These are phyloP conservation scores for Troides helena DNA, from an alignment of 2,888 invertebrate genomes.

Conservation along the genomic window DNA sequence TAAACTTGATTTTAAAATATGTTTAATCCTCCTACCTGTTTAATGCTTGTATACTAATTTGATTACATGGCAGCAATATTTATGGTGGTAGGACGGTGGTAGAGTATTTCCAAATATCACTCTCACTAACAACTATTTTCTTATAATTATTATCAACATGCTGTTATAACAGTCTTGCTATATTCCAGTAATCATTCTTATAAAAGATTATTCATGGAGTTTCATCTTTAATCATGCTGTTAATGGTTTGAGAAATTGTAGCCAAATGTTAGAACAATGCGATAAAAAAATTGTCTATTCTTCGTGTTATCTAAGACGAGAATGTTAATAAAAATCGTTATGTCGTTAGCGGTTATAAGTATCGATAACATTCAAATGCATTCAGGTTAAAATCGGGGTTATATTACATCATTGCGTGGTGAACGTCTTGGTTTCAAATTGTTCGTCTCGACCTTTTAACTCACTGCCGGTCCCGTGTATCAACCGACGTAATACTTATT, in stretches of 20 bases:
- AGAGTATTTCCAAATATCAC: too few species aligned
- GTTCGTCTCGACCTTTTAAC: slow-evolving; percentile 37
- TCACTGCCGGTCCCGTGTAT: slow-evolving; percentile 6
- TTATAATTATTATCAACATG: neutral
- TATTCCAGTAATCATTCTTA: too few species aligned
- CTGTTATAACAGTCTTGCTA: neutral
- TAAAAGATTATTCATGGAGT: too few species aligned
- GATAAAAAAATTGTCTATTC: neutral
- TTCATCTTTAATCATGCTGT: too few species aligned
- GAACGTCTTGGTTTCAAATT: slow-evolving; percentile 35
- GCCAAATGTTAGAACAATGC: neutral
- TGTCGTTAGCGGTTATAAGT: neutral
- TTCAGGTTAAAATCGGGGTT: slow-evolving; percentile 33
- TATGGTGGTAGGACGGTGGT: too few species aligned
- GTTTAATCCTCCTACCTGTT: too few species aligned
- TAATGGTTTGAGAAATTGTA: neutral
- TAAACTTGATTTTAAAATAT: too few species aligned
- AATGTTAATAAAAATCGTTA: neutral
- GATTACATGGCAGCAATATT: too few species aligned
- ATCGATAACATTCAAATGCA: slow-evolving; percentile 32
- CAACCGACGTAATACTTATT: neutral
- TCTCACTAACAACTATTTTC: too few species aligned
- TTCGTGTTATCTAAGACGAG: too few species aligned
- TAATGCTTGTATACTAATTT: too few species aligned
- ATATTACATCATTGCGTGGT: slow-evolving; percentile 35